Evolutionary conservation across 2,888 invertebrate species (phyloP), one percentile per base, ranked within the genome.

Genomic region (Ischnus inquisitorius): DNA sequence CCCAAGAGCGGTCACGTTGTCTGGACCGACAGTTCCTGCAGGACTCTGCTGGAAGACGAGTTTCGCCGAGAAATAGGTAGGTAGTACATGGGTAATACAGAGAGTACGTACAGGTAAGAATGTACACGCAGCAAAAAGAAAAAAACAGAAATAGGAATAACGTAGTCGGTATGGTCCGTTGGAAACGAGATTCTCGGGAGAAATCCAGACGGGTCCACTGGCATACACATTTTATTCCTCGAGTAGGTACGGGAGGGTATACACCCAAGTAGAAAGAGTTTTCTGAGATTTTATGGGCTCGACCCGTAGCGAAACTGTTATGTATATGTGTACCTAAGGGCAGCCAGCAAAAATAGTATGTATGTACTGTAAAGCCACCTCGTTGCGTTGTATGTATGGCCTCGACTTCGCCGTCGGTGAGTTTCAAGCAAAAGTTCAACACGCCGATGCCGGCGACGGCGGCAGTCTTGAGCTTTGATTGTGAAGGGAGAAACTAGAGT

Each of bases 211-310:
- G 64, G 80, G 78, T 80, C 81, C 72, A 65, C 72, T 78, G 76
- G 34, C 71, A 81, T 72, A 83, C 78, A 84, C 80, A 84, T 81
- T 84, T 84, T 84, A 84, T 84, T 84, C 78, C 22, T 34, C 64
- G 57, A 80, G 77, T 78, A 64, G 48, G 75, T 64, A 64, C 60
- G 67, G 71, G 48, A 43, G 48, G 68, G 34, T 65, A 68, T 74
- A 62, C 64, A 12, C 64, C 81, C 74, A 78, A 77, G 69, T 84
- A 74, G 80, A 84, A 84, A 78, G 77, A 69, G 74, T 84, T 84
- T 84, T 78, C 81, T 25, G 54, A 84, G 84, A 81, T 84, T 84
- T 84, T 84, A 84, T 74, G 84, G 84, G 81, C 81, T 84, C 81
- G 69, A 74, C 78, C 34, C 81, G 78, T 81, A 62, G 83, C 83